Evolutionary conservation across 2,797 vertebrate genomes (phyloP), one percentile per base, ranked within the genome.

Genomic region (Spea hammondii): DNA sequence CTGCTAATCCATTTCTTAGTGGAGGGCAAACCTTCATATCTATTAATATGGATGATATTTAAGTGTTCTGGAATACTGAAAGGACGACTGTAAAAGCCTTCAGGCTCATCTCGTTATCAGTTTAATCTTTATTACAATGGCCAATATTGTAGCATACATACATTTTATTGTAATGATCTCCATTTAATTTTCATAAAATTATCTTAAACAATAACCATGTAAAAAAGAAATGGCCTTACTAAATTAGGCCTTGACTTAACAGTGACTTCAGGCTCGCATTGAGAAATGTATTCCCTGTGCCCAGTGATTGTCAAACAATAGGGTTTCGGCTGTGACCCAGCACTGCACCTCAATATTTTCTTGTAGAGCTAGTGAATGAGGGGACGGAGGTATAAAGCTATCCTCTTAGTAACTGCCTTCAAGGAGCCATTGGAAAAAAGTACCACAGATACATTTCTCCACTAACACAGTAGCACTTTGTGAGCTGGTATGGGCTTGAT

Each of bases 81-180:
- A 47, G 45, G 44, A 47, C 3, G 59, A 7, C 59, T 62, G 59
- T 17, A 62, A 32, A 62, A 17, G 59, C 59, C 59, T 62, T 62
- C 14, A 62, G 59, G 59, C 59, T 62, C 59, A 17, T 14, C 59
- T 62, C 59, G 59, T 62, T 62, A 62, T 10, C 59, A 62, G n/a
- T 62, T 62, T 62, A 32, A 62, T 62, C 32, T 62, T 62, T 62
- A 62, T 62, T 62, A 62, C 59, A 62, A 62, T 62, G 14, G 59
- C n/a, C 59, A 62, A 32, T 62, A 62, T 62, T 17, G 59, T 62
- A 62, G 32, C 59, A 17, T 32, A 62, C 59, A 62, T 62, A 62
- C 12, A 62, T 62, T 62, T 62, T 62, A 62, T 62, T 62, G 59
- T 62, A 62, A 62, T 62, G 59, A 62, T 62, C n/a, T 62, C 59